Evolutionary conservation across 2,888 invertebrate species (phyloP), one percentile per base, ranked within the genome.

Genomic region (Tuberolachnus salignus): DNA sequence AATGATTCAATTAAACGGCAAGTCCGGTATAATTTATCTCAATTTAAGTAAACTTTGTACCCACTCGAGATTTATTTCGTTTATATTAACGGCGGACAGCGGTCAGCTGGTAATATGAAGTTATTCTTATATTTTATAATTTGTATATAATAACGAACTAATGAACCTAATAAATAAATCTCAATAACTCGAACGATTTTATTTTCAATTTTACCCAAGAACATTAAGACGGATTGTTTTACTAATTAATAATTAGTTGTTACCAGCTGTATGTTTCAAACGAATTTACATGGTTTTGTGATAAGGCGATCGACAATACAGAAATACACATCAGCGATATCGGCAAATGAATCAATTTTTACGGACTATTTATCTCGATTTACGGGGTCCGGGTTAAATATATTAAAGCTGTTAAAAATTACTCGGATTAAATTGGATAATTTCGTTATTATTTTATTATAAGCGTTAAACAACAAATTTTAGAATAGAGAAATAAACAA

Each of bases 1-100:
- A 34, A 59, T 26, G 19, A 49, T 49, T 59, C 26, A 72, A 59
- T 59, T 59, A 49, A 57, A 55, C 16, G 21, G 26, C 19, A 19
- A 14, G 23, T 26, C n/a, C n/a, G n/a, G 9, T 14, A 46, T 34
- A 34, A 34, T 59, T n/a, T 72, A 72, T 72, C 49, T 26, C 23
- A 14, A 72, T 72, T 26, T 72, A n/a, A 72, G 46, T 72, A 72
- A 59, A 72, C 71, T 46, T 59, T 72, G 59, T n/a, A 72, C 59
- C 49, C 14, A 55, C 23, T n/a, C n/a, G n/a, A n/a, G 44, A 70
- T 55, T 16, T 26, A 49, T 72, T 72, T 49, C 13, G 26, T 59
- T 59, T 57, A 71, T 34, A 71, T 34, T 34, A 34, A 34, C 6
- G 34, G 6, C 6, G 34, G n/a, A n/a, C 11, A 9, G 57, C 23